Percentiles rank a stretch among this genome's conserved stretches.
Evolutionary conservation across 2,888 invertebrate species (phyloP).

Genomic region (Lomographa bimaculata): DNA sequence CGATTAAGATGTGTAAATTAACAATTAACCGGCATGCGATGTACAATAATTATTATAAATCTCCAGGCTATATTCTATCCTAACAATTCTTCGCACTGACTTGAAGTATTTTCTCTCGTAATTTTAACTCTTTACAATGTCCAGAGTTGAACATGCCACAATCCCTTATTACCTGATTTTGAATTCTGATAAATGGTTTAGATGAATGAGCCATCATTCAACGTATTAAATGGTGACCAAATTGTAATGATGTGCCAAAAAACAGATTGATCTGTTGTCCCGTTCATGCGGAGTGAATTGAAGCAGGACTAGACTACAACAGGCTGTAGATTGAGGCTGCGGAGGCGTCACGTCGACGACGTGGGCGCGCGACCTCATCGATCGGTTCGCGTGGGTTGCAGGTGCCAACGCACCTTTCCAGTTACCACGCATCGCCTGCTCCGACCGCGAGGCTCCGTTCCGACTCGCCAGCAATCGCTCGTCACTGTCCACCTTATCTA

Average conservation of each 20-base stretch:
- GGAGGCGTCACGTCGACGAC: constrained; percentile 49
- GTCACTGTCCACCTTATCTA: constrained; percentile 43
- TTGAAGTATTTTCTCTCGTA: constrained; percentile 19
- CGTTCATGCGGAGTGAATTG: constrained; percentile 26
- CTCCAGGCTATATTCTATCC: no score
- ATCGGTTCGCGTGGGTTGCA: constrained; percentile 66
- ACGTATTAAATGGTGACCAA: constrained; percentile 11
- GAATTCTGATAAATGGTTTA: no score
- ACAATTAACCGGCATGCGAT: constrained; percentile 9
- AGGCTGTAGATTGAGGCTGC: constrained; percentile 33
- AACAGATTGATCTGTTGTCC: constrained; percentile 31
- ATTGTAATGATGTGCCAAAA: constrained; percentile 34
- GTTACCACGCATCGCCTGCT: constrained; percentile 56
- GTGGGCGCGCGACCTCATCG: constrained; percentile 69
- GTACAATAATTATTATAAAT: no score
- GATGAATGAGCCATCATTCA: constrained; percentile 21
- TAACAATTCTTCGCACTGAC: no score
- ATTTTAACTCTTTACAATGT: no score
- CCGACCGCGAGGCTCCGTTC: constrained; percentile 36
- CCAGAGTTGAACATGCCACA: no score
- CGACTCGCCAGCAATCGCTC: constrained; percentile 44
- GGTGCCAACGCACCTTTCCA: constrained; percentile 78
- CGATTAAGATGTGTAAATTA: no score
- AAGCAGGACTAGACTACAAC: constrained; percentile 23
- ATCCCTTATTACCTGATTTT: no score